These are phyloP conservation scores for Mus spretus DNA, from an alignment of 2,797 vertebrate species.

Conservation along the genomic window DNA sequence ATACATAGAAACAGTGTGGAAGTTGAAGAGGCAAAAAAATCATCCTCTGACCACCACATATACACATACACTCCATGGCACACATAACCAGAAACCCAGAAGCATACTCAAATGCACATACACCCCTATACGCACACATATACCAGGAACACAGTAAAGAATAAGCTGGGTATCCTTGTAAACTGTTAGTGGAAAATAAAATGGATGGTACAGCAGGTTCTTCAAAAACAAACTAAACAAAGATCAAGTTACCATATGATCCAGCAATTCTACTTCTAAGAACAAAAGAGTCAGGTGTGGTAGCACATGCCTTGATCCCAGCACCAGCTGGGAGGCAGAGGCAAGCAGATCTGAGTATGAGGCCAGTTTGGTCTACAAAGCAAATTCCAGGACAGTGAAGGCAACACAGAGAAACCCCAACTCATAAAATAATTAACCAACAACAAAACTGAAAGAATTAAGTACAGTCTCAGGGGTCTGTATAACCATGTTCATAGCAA, in stretches of 20 bases:
- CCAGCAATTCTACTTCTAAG: conserved; percentile 14
- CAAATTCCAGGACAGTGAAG: neutral
- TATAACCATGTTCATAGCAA: neutral
- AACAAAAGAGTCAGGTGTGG: neutral
- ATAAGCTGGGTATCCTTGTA: neutral
- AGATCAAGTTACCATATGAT: neutral
- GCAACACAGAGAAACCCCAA: neutral
- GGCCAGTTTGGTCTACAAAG: neutral
- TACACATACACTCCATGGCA: neutral
- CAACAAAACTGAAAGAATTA: neutral
- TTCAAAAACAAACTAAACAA: neutral
- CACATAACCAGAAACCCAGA: neutral
- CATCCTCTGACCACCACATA: neutral
- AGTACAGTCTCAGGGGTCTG: neutral
- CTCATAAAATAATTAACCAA: neutral
- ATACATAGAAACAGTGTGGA: neutral
- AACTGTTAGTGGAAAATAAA: neutral
- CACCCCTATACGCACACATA: neutral
- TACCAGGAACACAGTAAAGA: neutral
- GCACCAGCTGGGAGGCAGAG: neutral
- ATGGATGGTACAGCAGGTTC: neutral
- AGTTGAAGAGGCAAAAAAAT: neutral
- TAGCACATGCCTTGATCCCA: neutral
- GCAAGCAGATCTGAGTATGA: neutral
- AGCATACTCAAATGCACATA: neutral